Conservation (phyloP, 1,140 invertebrate genomes). For the Bombus polaris region DNA sequence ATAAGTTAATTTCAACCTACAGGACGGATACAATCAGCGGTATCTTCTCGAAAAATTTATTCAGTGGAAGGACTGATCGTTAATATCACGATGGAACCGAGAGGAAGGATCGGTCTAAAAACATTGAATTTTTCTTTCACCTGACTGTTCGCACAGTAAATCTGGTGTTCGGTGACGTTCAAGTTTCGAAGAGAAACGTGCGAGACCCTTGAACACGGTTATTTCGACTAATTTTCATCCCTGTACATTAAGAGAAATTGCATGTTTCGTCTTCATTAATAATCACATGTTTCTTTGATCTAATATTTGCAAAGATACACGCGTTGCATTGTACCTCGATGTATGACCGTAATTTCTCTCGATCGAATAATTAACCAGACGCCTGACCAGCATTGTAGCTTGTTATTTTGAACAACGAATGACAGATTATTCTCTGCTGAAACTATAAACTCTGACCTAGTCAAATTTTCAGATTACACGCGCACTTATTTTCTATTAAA, state of each 20-base stretch:
- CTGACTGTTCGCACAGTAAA: not conserved
- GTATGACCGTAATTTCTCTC: not conserved
- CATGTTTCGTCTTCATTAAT: constrained; percentile 35
- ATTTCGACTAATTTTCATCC: constrained; percentile 25
- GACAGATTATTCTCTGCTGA: no score
- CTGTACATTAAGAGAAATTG: not conserved
- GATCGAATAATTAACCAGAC: constrained; percentile 10
- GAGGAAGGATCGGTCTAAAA: not conserved
- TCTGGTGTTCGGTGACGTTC: not conserved
- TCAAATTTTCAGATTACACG: no score
- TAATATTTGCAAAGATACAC: constrained; percentile 21
- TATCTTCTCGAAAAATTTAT: not conserved
- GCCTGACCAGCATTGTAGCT: not conserved
- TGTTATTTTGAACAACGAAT: not conserved
- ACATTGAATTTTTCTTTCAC: not conserved
- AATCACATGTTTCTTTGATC: constrained; percentile 23
- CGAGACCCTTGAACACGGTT: not conserved
- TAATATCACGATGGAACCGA: not conserved
- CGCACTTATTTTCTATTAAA: no score
- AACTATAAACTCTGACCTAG: no score
- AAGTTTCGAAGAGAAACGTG: not conserved
- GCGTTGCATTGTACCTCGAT: not conserved
- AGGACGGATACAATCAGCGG: not conserved
- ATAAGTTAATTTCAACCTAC: not conserved
- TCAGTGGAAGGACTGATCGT: not conserved